A percentile compares a stretch with the other conserved stretches of the same genome.
Evolutionary conservation across 2,113 vertebrate genomes (phyloP).

Genomic region (Tetrao urogallus): DNA sequence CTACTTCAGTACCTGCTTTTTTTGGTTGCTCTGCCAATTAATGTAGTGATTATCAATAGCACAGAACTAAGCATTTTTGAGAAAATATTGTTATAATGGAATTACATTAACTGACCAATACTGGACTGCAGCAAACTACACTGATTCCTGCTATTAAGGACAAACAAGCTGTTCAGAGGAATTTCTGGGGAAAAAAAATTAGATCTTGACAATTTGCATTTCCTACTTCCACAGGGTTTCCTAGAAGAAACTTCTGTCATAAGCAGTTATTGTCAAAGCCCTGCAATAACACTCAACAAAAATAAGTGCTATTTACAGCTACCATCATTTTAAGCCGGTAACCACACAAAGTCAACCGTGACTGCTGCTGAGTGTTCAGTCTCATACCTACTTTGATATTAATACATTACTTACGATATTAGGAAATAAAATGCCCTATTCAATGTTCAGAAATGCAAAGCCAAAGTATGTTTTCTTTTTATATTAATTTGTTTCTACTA

Average conservation of each 20-base stretch:
- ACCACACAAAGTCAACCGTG: neutral
- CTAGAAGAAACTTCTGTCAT: neutral
- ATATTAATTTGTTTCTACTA: neutral
- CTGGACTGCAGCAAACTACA: neutral
- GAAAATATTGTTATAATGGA: neutral
- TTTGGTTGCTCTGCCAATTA: neutral
- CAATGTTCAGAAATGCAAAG: neutral
- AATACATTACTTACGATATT: neutral
- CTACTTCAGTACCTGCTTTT: neutral
- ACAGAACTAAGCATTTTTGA: neutral
- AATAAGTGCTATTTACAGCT: neutral
- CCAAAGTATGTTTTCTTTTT: neutral
- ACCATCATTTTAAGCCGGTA: neutral
- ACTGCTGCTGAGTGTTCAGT: neutral
- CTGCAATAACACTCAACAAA: neutral
- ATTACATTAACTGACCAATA: neutral
- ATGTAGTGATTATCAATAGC: neutral
- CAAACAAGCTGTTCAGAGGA: neutral
- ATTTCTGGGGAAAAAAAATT: neutral
- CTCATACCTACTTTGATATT: neutral
- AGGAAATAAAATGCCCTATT: neutral
- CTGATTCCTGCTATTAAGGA: neutral
- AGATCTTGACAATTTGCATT: neutral
- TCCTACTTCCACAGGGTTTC: neutral
- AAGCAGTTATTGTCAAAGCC: neutral